phyloP scores from a whole-genome alignment of 1,140 invertebrate species.

The Notospermus geniculatus region DNA sequence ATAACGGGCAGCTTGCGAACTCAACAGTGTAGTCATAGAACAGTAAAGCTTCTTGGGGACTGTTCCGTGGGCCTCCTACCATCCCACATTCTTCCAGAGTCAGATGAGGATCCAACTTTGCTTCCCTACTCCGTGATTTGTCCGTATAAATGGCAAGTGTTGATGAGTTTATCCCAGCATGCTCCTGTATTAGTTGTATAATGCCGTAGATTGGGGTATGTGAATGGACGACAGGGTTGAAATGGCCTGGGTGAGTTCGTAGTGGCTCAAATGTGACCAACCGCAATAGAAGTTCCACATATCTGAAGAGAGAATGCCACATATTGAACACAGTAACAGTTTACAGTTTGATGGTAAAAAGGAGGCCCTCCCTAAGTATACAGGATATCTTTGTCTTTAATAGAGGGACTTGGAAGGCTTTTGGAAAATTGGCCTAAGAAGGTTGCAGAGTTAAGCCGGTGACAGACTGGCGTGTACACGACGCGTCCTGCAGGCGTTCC shows the following conservation, averaged over 20 bases:
- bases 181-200: conserved; percentile 35
- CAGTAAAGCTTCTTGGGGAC: conserved; percentile 39
- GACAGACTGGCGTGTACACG: no score
- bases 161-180: conserved; percentile 38
- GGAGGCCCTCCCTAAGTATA: no score
- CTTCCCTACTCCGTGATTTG: conserved; percentile 33
- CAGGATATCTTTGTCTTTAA: no score
- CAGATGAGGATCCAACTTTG: conserved; percentile 31
- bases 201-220: conserved; percentile 39
- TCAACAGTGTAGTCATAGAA: conserved; percentile 52
- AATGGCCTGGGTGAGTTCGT: conserved; percentile 38
- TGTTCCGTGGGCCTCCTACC: conserved; percentile 31
- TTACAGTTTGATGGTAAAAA: neutral
- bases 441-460: no score
- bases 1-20: conserved; percentile 47
- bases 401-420: no score
- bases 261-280: conserved; percentile 41
- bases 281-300: conserved; percentile 34
- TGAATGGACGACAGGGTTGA: conserved; percentile 36
- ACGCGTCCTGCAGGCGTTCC: no score
- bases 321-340: neutral
- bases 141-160: conserved; percentile 45
- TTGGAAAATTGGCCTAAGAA: neutral
- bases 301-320: conserved; percentile 32
- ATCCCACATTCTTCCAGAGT: conserved; percentile 44